Conservation (phyloP, 2,797 vertebrate species). For the Lacerta bilineata region DNA sequence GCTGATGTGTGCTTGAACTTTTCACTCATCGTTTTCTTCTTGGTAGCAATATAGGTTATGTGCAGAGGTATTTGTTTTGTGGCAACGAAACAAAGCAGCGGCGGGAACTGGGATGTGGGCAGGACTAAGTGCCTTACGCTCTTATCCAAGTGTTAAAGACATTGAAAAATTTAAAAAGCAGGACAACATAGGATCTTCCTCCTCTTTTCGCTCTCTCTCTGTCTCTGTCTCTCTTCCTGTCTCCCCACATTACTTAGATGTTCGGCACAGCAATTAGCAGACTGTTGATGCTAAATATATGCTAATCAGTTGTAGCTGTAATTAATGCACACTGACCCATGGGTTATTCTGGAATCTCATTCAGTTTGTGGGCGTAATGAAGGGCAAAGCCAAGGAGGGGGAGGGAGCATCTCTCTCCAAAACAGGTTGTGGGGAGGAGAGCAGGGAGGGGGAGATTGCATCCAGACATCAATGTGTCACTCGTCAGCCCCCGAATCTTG, state of each 20-base stretch:
- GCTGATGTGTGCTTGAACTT: too few species aligned
- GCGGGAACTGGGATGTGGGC: background rate
- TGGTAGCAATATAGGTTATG: too few species aligned
- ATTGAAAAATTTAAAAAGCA: background rate
- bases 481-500: background rate
- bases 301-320: slow-evolving; percentile 37
- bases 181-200: background rate
- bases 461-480: background rate
- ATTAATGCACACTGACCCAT: slow-evolving; percentile 32
- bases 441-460: background rate
- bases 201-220: background rate
- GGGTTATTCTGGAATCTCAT: slow-evolving; percentile 33
- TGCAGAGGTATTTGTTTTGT: too few species aligned
- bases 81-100: background rate
- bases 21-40: too few species aligned
- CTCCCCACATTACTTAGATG: slow-evolving; percentile 21
- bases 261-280: slow-evolving; percentile 31
- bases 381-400: background rate
- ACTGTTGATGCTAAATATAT: slow-evolving; percentile 12
- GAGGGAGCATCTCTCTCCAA: background rate
- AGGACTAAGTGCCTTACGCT: background rate
- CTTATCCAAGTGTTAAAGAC: background rate
- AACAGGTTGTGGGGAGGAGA: too few species aligned
- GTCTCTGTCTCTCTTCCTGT: background rate
- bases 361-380: slow-evolving; percentile 13